Evolutionary conservation across 2,113 vertebrate genomes (phyloP), one percentile per base, ranked within the genome.

Genomic region (Podarcis muralis): DNA sequence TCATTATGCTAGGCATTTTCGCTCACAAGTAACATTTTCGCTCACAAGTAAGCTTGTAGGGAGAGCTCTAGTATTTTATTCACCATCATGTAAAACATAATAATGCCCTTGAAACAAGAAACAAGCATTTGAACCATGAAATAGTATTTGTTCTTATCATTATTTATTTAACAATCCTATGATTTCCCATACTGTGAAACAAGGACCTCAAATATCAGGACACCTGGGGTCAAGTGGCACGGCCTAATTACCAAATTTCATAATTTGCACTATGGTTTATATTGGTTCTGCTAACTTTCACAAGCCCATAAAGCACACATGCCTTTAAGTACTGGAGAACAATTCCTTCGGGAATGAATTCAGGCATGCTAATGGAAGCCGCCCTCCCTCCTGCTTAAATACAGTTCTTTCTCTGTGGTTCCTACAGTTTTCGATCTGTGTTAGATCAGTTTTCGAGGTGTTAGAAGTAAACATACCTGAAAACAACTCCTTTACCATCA

Each of bases 1-100:
- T 20, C 25, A 87, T 59, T 72, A 30, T 92, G 90, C 90, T 92
- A 81, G 13, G 85, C 30, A 37, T 8, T 53, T 88, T 48, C 40
- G 30, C n/a, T 83, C 30, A 32, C 16, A 77, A 84, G 25, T 53
- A 68, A 48, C 23, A 37, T 8, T 53, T 88, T 48, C 59, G 30
- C n/a, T 83, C 30, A 32, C 16, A 77, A 84, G 15, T n/a, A 71
- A 35, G n/a, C 23, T 9, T 25, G 48, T 12, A 53, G 9, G 20
- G 2, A 84, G 6, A 5, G 32, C 23, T 85, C 72, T 18, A 27
- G 30, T 4, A 35, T 57, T n/a, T 74, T 74, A 25, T 72, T 74
- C 7, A 35, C 13, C 16, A n/a, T 74, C 2, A 32, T 32, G 66
- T n/a, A 71, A 71, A 71, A 71, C 30, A 53, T 6, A 71, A 8